These are phyloP conservation scores for Bradynema listronoti DNA, from an alignment of 1,140 invertebrate species.

Conservation along the genomic window DNA sequence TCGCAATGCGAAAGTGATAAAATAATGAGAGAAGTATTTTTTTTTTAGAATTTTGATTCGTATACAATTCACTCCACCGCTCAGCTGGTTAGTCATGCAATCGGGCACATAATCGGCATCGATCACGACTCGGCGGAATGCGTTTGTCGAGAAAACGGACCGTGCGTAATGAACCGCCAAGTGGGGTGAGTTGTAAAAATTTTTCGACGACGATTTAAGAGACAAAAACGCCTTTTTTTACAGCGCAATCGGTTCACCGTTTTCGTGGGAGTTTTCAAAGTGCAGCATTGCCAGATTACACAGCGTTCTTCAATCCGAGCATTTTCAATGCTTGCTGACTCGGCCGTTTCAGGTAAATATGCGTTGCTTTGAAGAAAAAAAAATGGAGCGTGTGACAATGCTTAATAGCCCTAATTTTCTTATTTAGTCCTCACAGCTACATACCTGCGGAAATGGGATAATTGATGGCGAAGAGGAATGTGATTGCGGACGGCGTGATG, in stretches of 20 bases:
- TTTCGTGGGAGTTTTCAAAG: constrained; percentile 55
- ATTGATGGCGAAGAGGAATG: constrained; percentile 53
- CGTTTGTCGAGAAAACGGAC: constrained; percentile 35
- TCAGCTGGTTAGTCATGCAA: constrained; percentile 43
- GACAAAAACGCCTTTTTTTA: too few relatives aligned
- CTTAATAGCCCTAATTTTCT: not conserved
- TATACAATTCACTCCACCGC: constrained; percentile 42
- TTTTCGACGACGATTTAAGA: too few relatives aligned
- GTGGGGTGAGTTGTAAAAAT: constrained; percentile 38
- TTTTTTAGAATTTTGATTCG: constrained; percentile 43
- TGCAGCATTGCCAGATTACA: constrained; percentile 51
- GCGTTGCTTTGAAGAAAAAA: constrained; percentile 12
- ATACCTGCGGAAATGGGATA: constrained; percentile 54
- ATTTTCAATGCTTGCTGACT: constrained; percentile 54
- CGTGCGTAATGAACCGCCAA: constrained; percentile 51
- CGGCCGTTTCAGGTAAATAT: constrained; percentile 44
- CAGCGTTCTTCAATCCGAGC: constrained; percentile 41
- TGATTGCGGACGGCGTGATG: constrained; percentile 53
- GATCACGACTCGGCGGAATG: constrained; percentile 53
- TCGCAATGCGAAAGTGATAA: too few relatives aligned
- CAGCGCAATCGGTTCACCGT: constrained; percentile 38
- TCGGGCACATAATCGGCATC: constrained; percentile 53
- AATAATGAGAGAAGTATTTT: too few relatives aligned
- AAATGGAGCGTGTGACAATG: constrained; percentile 10
- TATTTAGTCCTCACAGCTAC: constrained; percentile 40